Conservation (phyloP, 2,888 invertebrate species). For the Cheilosia pagana region DNA sequence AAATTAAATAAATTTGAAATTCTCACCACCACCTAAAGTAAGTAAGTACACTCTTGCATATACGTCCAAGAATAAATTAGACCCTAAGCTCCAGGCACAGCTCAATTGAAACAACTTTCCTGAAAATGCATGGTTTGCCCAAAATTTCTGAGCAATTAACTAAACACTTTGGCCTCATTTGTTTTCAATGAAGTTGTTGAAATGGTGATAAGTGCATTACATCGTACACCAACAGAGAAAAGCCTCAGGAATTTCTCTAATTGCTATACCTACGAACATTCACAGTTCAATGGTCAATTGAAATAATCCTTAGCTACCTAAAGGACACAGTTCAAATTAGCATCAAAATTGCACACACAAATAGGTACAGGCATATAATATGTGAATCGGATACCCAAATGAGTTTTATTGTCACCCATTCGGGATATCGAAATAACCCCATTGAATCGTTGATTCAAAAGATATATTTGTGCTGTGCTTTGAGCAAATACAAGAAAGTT, state of each 20-base stretch:
- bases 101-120: too few species aligned
- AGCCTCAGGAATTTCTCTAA: not conserved
- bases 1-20: too few species aligned
- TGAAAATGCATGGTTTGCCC: too few species aligned
- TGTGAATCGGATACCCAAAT: not conserved
- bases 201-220: not conserved
- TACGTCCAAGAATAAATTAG: too few species aligned
- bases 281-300: constrained; percentile 21
- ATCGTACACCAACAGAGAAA: not conserved
- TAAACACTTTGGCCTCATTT: too few species aligned
- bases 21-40: too few species aligned
- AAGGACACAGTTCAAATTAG: not conserved
- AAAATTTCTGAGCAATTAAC: too few species aligned
- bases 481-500: not conserved
- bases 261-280: not conserved
- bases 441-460: constrained; percentile 10
- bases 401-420: constrained; percentile 18
- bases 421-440: constrained; percentile 27
- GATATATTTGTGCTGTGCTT: constrained; percentile 11
- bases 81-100: too few species aligned
- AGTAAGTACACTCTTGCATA: too few species aligned
- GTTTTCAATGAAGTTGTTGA: too few species aligned
- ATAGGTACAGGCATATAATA: too few species aligned
- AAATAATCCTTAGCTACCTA: constrained; percentile 14
- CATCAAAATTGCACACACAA: not conserved